Evolutionary conservation across 2,113 vertebrate species (phyloP).

Genomic region (Pseudopipra pipra): DNA sequence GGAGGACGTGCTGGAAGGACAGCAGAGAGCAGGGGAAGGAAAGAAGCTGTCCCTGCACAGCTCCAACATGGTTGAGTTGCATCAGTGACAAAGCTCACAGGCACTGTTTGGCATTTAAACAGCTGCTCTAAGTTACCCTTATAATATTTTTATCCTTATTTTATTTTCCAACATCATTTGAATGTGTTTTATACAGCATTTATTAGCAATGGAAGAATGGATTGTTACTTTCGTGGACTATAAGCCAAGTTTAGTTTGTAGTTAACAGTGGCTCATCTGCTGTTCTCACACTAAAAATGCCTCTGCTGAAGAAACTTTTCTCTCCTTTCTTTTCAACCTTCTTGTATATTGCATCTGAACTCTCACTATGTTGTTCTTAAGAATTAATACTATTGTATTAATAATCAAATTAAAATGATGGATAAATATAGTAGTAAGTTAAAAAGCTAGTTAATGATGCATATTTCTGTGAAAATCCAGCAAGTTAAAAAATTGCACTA

Average conservation of each 20-base stretch:
- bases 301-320: background rate
- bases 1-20: fast-evolving
- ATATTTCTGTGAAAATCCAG: background rate
- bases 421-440: background rate
- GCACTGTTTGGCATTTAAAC: background rate
- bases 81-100: background rate
- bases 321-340: background rate
- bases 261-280: background rate
- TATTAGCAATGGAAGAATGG: background rate
- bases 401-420: background rate
- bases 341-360: background rate
- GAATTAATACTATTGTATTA: background rate
- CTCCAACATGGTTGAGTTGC: background rate
- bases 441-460: background rate
- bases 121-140: background rate
- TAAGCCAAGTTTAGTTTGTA: background rate
- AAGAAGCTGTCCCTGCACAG: background rate
- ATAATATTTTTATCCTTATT: background rate
- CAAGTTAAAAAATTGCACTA: background rate
- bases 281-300: background rate
- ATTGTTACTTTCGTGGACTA: background rate
- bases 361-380: background rate
- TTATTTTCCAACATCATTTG: background rate
- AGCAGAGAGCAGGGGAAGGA: background rate
- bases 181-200: background rate